These are phyloP conservation scores for Mantis religiosa DNA, from an alignment of 2,888 invertebrate species.

Conservation along the genomic window DNA sequence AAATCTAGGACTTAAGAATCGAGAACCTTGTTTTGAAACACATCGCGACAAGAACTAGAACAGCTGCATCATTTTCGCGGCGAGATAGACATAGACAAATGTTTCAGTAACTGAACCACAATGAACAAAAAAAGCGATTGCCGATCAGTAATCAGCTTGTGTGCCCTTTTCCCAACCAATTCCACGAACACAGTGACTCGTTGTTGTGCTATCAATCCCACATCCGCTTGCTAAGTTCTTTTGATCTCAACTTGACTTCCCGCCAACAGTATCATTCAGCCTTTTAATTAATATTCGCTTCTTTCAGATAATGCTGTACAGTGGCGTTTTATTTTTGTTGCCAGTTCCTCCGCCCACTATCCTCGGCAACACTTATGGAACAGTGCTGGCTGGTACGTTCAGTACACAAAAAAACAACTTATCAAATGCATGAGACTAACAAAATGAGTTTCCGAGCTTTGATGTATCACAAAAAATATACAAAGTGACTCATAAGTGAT, in stretches of 20 bases:
- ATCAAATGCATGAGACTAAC: too few species aligned
- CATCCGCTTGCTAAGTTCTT: neutral
- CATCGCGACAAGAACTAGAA: too few species aligned
- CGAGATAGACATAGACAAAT: too few species aligned
- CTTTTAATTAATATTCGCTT: neutral
- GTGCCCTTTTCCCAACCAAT: neutral
- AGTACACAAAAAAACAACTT: too few species aligned
- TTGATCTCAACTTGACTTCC: neutral
- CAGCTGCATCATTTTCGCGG: too few species aligned
- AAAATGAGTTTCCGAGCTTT: too few species aligned
- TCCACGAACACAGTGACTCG: neutral
- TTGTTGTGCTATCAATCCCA: slow-evolving; percentile 11
- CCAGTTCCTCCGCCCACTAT: neutral
- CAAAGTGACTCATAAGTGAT: too few species aligned
- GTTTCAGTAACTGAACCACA: too few species aligned
- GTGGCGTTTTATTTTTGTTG: neutral
- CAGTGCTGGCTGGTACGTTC: too few species aligned
- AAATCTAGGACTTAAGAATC: too few species aligned
- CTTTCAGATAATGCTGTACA: neutral
- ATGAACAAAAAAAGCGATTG: neutral
- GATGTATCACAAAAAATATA: too few species aligned
- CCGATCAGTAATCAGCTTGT: neutral
- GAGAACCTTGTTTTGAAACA: too few species aligned
- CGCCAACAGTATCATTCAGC: neutral
- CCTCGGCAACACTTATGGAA: neutral